Percentiles rank a stretch among this genome's conserved stretches.
phyloP scores from a whole-genome alignment of 1,140 invertebrate species.

The Arion vulgaris region DNA sequence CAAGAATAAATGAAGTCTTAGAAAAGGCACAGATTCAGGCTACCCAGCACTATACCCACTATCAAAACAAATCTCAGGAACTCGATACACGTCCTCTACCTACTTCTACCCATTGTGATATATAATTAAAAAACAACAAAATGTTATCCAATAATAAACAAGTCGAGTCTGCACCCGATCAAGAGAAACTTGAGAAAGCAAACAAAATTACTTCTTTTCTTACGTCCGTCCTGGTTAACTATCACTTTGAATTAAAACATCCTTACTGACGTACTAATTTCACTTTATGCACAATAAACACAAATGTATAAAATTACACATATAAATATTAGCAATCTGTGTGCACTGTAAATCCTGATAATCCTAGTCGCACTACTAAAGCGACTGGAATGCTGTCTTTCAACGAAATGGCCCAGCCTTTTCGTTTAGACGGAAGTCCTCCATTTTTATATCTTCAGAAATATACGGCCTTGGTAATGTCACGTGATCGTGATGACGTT shows the following conservation, averaged over 20 bases:
- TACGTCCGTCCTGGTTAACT: too few species aligned
- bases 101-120: neutral
- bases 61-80: neutral
- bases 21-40: neutral
- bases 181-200: too few species aligned
- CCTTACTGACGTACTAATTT: neutral
- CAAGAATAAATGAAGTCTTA: neutral
- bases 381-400: neutral
- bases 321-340: neutral
- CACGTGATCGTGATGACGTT: constrained; percentile 37
- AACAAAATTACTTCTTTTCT: too few species aligned
- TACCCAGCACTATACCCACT: too few species aligned
- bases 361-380: neutral
- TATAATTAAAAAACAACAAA: neutral
- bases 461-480: constrained; percentile 17
- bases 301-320: neutral
- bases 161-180: too few species aligned
- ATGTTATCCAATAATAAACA: too few species aligned
- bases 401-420: neutral
- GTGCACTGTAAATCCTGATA: neutral
- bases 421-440: constrained; percentile 2
- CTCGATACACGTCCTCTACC: neutral
- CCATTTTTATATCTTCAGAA: constrained; percentile 34
- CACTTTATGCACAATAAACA: neutral
- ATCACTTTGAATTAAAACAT: neutral